Evolutionary conservation across 1,140 invertebrate genomes (phyloP), one percentile per base, ranked within the genome.

Genomic region (Apocrypta bakeri): DNA sequence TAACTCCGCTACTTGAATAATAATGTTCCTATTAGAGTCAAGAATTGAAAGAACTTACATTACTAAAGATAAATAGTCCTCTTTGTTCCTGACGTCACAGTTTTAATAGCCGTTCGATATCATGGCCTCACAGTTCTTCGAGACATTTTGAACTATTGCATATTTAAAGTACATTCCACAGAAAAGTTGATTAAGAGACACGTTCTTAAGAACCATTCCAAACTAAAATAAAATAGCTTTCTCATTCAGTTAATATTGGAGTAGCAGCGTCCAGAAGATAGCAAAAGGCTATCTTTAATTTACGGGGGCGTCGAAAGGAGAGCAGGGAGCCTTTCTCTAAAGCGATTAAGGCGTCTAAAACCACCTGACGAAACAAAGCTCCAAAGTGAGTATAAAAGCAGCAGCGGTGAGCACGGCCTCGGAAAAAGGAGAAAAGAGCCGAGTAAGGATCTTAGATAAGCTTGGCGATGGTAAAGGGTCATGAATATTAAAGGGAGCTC

Each of bases 401-500:
- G 27, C 68, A 37, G 64, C n/a, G 27, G 71, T 27, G 82, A 61
- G 74, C 80, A 56, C 71, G 72, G 79, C 79, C 61, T 61, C 17
- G 71, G 72, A 31, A 68, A 27, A 61, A 42, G 27, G 33, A 14
- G 17, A 86, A 88, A 89, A 90, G 87, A 82, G 87, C 85, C 82
- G 87, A 89, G 87, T 91, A 87, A 89, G 89, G 86, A 89, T 89
- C 21, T 56, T 56, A 56, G 89, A 87, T 86, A 82, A 84, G 84
- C 84, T 24, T 17, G 63, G 48, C 48, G 25, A 66, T 66, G 84
- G 76, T 83, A 85, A 85, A 74, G 63, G 83, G 86, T 87, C 87
- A 91, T 90, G 88, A 91, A 90, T 90, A 90, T 90, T 91, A 90
- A 91, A 86, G 88, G 86, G 33, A 37, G 9, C 24, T 82, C 85